Evolutionary conservation across 2,797 vertebrate genomes (phyloP), one percentile per base, ranked within the genome.

Genomic region (Helostoma temminkii): DNA sequence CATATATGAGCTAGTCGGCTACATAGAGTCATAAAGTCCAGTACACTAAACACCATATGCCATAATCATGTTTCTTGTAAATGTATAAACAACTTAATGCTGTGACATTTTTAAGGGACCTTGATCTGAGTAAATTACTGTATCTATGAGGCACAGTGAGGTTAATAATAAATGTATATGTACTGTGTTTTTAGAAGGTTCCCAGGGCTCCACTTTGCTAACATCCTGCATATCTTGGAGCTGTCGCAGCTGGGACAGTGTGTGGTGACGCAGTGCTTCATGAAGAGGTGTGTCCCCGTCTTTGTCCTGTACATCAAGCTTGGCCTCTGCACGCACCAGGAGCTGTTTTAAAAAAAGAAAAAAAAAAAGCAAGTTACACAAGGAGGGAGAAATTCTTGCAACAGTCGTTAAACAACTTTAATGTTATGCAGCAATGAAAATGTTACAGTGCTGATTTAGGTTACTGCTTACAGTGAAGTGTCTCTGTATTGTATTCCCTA

Each of bases 161-260:
- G 42, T 56, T 71, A 73, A 79, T 66, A 80, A 72, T 52, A 42
- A 50, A 68, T 82, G 67, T 60, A n/a, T 58, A 71, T 83, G 48
- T 94, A 99, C 98, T 82, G 98, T 99, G 94, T 99, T 99, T 93
- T 99, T 99, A 80, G 97, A 98, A 49, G 98, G 98, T 84, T 99
- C 98, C 97, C 97, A 99, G 79, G 97, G 95, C 92, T 98, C 98
- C 66, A 99, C 97, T 92, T 99, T 99, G 90, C 97, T 97, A 90
- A 99, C 98, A 73, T 99, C 98, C 92, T 99, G 98, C 98, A 99
- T 99, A 87, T 99, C 98, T 89, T 99, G 98, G 30, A 99, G 96
- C 28, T 99, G 98, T 54, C 98, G 96, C 60, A 99, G 94, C 79
- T 99, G 98, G 77, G 97, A 99, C 81, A 99, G 91, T 0, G 98